Evolutionary conservation across 2,797 vertebrate species (phyloP).

Genomic region (Toxotes lorentzi): DNA sequence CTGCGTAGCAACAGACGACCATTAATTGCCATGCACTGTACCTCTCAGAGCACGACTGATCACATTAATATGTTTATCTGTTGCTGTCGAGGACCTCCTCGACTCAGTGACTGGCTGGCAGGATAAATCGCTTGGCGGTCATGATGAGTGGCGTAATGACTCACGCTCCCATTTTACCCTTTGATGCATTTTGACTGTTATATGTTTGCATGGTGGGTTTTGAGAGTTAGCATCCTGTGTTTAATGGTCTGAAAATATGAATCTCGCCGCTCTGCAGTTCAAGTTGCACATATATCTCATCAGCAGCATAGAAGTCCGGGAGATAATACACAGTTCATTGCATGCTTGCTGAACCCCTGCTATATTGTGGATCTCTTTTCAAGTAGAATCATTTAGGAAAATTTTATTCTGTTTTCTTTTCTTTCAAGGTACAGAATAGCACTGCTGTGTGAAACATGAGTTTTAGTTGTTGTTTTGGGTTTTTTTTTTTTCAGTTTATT

Average conservation of each 20-base stretch:
- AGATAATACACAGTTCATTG: slow-evolving; percentile 65
- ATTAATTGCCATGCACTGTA: slow-evolving; percentile 73
- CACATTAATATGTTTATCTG: slow-evolving; percentile 79
- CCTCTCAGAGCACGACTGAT: slow-evolving; percentile 68
- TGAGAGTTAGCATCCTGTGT: slow-evolving; percentile 49
- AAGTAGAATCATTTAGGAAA: slow-evolving; percentile 10
- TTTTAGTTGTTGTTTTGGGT: background rate
- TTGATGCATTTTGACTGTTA: slow-evolving; percentile 61
- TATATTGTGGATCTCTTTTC: slow-evolving; percentile 20
- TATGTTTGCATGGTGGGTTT: slow-evolving; percentile 28
- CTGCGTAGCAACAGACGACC: slow-evolving; percentile 61
- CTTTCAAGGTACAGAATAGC: background rate
- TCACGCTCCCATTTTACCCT: slow-evolving; percentile 47
- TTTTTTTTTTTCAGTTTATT: slow-evolving; percentile 12
- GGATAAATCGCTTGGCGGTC: slow-evolving; percentile 55
- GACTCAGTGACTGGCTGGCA: slow-evolving; percentile 46
- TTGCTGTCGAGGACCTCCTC: slow-evolving; percentile 62
- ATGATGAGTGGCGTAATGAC: slow-evolving; percentile 56
- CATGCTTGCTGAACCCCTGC: slow-evolving; percentile 29
- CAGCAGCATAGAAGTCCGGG: slow-evolving; percentile 29
- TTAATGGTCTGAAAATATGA: slow-evolving; percentile 64
- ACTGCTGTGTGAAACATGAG: background rate
- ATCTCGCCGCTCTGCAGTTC: slow-evolving; percentile 45
- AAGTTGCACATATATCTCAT: slow-evolving; percentile 46
- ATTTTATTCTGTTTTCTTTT: slow-evolving; percentile 29